Evolutionary conservation across 2,797 vertebrate genomes (phyloP).

Genomic region (Poeciliopsis presidionis): DNA sequence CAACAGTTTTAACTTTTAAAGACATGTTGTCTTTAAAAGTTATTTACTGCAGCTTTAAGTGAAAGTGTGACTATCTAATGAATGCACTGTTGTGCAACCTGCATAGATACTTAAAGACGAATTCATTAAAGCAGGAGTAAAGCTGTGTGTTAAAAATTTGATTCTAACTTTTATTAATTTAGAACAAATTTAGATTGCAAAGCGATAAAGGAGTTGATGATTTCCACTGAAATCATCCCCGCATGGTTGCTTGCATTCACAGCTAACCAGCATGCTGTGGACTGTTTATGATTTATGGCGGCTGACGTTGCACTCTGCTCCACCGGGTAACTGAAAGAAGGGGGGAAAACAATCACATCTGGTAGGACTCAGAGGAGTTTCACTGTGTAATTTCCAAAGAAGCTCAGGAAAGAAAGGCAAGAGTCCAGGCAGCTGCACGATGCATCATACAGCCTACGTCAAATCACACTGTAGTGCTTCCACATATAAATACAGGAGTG

Average conservation of each 20-base stretch:
- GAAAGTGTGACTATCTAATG: conserved; percentile 24
- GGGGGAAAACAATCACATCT: conserved; percentile 6
- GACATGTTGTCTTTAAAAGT: too few species aligned
- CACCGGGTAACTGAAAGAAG: conserved; percentile 4
- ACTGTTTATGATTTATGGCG: conserved; percentile 38
- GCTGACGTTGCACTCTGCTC: conserved; percentile 38
- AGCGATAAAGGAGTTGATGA: conserved; percentile 32
- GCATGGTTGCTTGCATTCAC: conserved; percentile 11
- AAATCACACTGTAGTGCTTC: not conserved
- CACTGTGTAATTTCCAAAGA: conserved; percentile 25
- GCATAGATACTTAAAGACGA: not conserved
- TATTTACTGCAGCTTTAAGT: not conserved
- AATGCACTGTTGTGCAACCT: not conserved
- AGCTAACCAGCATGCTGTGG: conserved; percentile 17
- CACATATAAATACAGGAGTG: conserved; percentile 18
- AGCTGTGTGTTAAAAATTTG: conserved; percentile 24
- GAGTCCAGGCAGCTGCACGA: conserved; percentile 10
- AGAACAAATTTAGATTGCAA: conserved; percentile 7
- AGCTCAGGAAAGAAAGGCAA: conserved; percentile 5
- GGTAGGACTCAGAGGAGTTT: conserved; percentile 15
- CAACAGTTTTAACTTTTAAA: too few species aligned
- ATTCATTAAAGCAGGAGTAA: not conserved
- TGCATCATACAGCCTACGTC: conserved; percentile 11
- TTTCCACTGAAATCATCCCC: conserved; percentile 20
- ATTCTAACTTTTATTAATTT: conserved; percentile 23